Base-by-base conservation (phyloP, 2,888 invertebrate species). In the Calameuta idolon region DNA sequence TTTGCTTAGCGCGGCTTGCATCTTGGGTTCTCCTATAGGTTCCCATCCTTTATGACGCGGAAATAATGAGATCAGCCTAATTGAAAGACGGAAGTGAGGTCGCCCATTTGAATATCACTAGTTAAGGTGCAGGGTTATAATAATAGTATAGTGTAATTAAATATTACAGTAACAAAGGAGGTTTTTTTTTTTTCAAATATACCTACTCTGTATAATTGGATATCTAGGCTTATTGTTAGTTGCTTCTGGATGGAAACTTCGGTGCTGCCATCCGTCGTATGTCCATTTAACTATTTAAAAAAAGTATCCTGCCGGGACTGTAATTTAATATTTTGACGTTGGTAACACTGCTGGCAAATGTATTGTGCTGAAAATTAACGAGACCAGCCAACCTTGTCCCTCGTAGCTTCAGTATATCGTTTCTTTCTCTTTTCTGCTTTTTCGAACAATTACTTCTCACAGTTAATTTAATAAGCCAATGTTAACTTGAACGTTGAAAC, bases 1-100 rank as follows among this genome's bases (percentile, higher is more conserved):
- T 81, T 84, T 82, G 81, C 81, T 83, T 79, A 69, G 69, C 79
- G 75, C 79, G 74, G 76, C 74, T 68, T 69, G 12, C 23, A 40
- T 31, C 30, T 75, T n/a, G 34, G 40, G 76, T 55, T 12, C 75
- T 40, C 75, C 31, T 73, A 12, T 74, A 37, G 9, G 40, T n/a
- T 30, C 34, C 12, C 34, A 30, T 34, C 34, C 73, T 76, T 78
- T 81, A 80, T 79, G 76, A 76, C 77, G 77, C 79, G 77, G 76
- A 80, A 79, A 78, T 78, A 80, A 81, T 78, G 76, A 77, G 15
- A 33, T 37, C 55, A 23, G 55, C 55, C 55, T 71, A 71, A 71
- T 71, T 71, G 71, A 71, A 71, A 71, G 71, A 31, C 71, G 55
- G 9, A 9, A 55, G 23, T 55, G 55, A 55, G 23, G 55, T 55